Evolutionary conservation across 2,113 vertebrate genomes (phyloP), one percentile per base, ranked within the genome.

Genomic region (Henicopernis longicauda): DNA sequence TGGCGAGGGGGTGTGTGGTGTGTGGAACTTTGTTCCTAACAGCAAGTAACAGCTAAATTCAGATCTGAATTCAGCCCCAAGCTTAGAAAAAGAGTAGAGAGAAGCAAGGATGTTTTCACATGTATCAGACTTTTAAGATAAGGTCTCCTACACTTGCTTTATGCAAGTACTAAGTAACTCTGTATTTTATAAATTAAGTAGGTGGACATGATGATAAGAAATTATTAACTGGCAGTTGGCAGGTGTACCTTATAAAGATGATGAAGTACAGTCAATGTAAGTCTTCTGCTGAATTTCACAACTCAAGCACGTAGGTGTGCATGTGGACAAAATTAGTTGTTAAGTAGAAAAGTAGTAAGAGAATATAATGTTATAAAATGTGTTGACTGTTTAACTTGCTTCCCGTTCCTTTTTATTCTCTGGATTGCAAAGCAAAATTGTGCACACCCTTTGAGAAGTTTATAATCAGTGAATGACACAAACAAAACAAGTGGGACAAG

Each of bases 161-260:
- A 66, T 92, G 74, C 76, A 85, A 92, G 79, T 40, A 88, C 90
- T 91, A 96, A 94, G 90, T 93, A 95, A 93, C 38, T 70, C 78
- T 85, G 13, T 94, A 90, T 95, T 93, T 93, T 95, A 94, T 93
- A 95, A 96, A 96, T 90, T 77, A 92, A 86, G 95, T 95, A 96
- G 94, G 94, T 94, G 82, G 85, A 94, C 92, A 91, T 15, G 27
- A 95, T 90, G 72, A 82, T 94, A 94, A 93, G 88, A 93, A 96
- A 92, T 93, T 89, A 91, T 94, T 89, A 95, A 93, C 57, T 95
- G 84, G 47, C 66, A 94, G 87, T 90, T 95, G 94, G 70, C 92
- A 96, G 82, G 86, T 92, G 38, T 93, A 90, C 61, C 80, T 92
- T 79, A 82, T 62, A 72, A 91, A 81, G 57, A 91, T 72, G 87